Base-by-base conservation (phyloP, 2,888 invertebrate species). In the Mechanitis messenoides region DNA sequence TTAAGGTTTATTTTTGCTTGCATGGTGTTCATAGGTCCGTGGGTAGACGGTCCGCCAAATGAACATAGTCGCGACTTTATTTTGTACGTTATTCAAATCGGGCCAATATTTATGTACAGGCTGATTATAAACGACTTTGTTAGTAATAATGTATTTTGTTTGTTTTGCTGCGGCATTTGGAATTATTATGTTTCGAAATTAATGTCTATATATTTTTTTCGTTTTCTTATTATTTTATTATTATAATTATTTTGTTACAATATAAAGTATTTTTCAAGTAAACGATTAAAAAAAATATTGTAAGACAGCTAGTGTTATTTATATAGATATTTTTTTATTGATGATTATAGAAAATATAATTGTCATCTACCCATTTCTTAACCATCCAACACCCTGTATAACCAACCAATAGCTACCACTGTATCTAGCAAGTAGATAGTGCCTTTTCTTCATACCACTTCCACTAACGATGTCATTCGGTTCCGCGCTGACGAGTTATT, bases 381-480 rank as follows among this genome's bases (percentile, higher is more conserved):
- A 58, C 61, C 58, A 38, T 45, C 68, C 6, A 70, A 42, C 81
- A 79, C 55, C 74, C 84, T 79, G 80, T 87, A 81, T 59, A 69
- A 59, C 46, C 64, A 56, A 69, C 80, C 79, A 74, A 85, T 87
- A 84, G 80, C 76, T 77, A 80, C 74, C 76, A 67, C 72, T 73
- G 65, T 66, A 65, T 65, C 67, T 67, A 70, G 70, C 62, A 73
- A 78, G 83, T 81, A 86, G 87, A 88, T 88, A 88, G 88, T 88
- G 85, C 84, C 89, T 87, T 89, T 89, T 88, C 88, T 89, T 88
- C 85, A 76, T 75, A 73, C 79, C 87, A 86, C 88, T 88, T 81
- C 78, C 77, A 81, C 87, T 89, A 89, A 89, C 89, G 89, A 89
- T 84, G 89, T 89, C 89, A 89, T 88, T 87, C 85, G 86, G 76